Percentiles rank a stretch among this genome's conserved stretches.
Evolutionary conservation across 2,113 vertebrate genomes (phyloP).

Genomic region (Gavia stellata): DNA sequence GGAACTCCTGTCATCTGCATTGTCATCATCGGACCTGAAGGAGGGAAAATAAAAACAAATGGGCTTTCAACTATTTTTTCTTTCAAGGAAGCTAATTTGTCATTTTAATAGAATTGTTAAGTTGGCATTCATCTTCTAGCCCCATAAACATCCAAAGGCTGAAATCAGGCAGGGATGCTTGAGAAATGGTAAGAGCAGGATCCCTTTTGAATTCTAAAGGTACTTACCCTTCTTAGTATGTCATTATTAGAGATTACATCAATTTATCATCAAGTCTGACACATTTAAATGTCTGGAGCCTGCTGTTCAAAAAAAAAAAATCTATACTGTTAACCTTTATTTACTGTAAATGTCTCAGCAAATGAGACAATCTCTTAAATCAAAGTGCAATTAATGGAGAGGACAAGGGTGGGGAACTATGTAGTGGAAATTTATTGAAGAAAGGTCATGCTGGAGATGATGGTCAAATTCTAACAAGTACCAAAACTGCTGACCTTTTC

Average conservation of each 20-base stretch:
- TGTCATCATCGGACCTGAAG: slow-evolving; percentile 77
- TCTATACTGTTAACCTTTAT: slow-evolving; percentile 42
- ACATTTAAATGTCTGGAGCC: slow-evolving; percentile 19
- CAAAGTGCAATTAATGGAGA: slow-evolving; percentile 24
- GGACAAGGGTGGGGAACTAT: background rate
- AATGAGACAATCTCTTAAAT: slow-evolving; percentile 41
- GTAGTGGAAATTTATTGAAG: background rate
- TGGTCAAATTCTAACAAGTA: background rate
- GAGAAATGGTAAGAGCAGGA: background rate
- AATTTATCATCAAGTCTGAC: slow-evolving; percentile 1
- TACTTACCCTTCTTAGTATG: background rate
- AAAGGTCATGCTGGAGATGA: background rate
- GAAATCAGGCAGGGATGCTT: background rate
- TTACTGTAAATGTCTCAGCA: slow-evolving; percentile 47
- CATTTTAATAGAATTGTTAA: background rate
- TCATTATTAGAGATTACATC: slow-evolving; percentile 21
- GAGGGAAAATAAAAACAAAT: slow-evolving; percentile 9
- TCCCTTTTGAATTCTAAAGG: background rate
- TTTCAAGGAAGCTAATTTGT: background rate
- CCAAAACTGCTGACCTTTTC: background rate
- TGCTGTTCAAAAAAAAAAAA: slow-evolving; percentile 16
- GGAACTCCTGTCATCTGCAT: slow-evolving; percentile 81
- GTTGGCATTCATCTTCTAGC: background rate
- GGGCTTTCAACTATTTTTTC: background rate
- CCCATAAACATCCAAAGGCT: background rate